Conservation (phyloP, 92 coral and sea anemone genomes). For the Hydrozoanthus gracilis region DNA sequence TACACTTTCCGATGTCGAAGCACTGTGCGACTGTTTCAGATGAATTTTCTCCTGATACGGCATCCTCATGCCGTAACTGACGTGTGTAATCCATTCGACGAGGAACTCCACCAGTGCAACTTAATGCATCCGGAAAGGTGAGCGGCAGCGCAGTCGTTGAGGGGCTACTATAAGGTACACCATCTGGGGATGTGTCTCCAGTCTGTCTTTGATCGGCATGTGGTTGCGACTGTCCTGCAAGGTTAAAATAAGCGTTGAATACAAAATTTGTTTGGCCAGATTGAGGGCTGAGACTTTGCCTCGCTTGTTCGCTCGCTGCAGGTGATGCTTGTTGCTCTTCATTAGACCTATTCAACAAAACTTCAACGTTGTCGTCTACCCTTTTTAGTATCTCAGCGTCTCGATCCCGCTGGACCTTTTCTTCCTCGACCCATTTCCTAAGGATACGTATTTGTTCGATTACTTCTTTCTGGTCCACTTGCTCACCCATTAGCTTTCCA, state of each 20-base stretch:
- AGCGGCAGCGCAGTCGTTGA: background rate
- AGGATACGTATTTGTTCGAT: background rate
- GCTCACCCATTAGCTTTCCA: slow-evolving; percentile 10
- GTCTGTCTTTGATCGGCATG: background rate
- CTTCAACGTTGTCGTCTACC: background rate
- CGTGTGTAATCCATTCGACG: slow-evolving; percentile 29
- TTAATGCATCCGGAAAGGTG: background rate
- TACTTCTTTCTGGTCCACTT: slow-evolving; percentile 1
- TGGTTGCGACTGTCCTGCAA: background rate
- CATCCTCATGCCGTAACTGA: slow-evolving; percentile 1
- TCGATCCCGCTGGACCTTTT: background rate
- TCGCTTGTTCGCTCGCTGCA: background rate
- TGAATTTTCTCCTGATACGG: background rate
- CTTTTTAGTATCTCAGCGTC: background rate
- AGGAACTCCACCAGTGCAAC: background rate
- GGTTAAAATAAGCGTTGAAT: background rate
- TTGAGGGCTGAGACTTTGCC: background rate
- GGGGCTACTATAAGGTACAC: background rate
- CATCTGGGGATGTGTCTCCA: background rate
- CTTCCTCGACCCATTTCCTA: background rate
- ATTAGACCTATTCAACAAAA: background rate
- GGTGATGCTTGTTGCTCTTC: background rate
- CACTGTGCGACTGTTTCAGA: background rate
- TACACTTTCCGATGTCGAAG: background rate
- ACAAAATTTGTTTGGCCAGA: background rate